These are phyloP conservation scores for Elachura formosa DNA, from an alignment of 2,113 vertebrate genomes.

Conservation along the genomic window DNA sequence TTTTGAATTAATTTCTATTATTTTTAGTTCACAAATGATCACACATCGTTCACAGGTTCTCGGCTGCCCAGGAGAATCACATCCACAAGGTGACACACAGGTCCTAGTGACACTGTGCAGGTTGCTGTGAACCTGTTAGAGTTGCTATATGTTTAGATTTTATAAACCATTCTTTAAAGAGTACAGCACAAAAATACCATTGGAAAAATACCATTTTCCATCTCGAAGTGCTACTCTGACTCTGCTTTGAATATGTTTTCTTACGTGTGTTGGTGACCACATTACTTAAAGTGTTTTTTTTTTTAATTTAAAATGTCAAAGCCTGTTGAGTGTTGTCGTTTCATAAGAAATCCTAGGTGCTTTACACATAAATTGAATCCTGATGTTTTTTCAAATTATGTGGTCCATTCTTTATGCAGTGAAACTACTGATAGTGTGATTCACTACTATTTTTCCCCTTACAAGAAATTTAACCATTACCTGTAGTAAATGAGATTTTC, in stretches of 20 bases:
- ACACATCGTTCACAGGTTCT: neutral
- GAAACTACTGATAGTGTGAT: neutral
- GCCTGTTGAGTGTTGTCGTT: accelerated
- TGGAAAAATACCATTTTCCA: neutral
- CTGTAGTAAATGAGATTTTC: neutral
- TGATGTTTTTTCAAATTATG: neutral
- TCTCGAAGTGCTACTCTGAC: neutral
- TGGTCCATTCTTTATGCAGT: neutral
- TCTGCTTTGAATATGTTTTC: neutral
- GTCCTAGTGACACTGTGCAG: neutral
- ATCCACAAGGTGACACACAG: neutral
- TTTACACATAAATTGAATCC: neutral
- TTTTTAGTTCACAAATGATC: neutral
- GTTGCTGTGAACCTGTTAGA: neutral
- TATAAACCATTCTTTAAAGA: neutral
- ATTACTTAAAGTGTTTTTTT: neutral
- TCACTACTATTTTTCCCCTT: neutral
- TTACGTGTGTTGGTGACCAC: neutral
- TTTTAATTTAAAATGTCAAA: neutral
- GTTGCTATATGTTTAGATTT: neutral
- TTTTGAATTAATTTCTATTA: neutral
- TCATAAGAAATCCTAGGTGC: neutral
- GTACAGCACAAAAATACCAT: neutral
- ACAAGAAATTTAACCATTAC: neutral
- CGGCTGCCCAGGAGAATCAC: neutral